phyloP scores from a whole-genome alignment of 2,113 vertebrate species.

The Rhinoptilus africanus region DNA sequence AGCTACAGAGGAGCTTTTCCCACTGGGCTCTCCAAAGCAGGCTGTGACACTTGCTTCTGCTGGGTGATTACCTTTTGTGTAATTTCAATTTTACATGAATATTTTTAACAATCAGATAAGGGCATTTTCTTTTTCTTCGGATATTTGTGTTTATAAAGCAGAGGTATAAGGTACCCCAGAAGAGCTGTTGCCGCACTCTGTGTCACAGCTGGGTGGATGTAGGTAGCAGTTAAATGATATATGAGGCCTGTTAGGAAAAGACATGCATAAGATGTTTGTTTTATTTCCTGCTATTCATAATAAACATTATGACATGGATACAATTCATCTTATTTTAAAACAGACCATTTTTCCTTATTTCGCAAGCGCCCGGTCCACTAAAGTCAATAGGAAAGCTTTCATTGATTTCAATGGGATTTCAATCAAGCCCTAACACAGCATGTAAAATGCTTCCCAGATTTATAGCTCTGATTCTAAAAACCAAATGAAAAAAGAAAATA shows the following conservation, averaged over 20 bases:
- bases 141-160: background rate
- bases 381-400: background rate
- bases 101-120: background rate
- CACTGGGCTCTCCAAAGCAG: background rate
- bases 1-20: background rate
- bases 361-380: background rate
- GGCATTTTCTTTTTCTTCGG: background rate
- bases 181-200: background rate
- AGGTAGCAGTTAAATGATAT: background rate
- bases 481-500: background rate
- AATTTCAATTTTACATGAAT: background rate
- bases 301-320: background rate
- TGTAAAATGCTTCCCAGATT: background rate
- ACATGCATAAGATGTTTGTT: background rate
- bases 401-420: conserved; percentile 15
- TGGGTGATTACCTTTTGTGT: background rate
- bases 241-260: background rate
- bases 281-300: background rate
- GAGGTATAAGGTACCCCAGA: background rate
- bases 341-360: background rate
- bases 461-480: background rate
- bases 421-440: background rate
- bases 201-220: background rate
- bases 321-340: background rate
- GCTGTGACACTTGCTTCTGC: background rate